These are phyloP conservation scores for Sicus ferrugineus DNA, from an alignment of 2,888 invertebrate genomes.

Conservation along the genomic window DNA sequence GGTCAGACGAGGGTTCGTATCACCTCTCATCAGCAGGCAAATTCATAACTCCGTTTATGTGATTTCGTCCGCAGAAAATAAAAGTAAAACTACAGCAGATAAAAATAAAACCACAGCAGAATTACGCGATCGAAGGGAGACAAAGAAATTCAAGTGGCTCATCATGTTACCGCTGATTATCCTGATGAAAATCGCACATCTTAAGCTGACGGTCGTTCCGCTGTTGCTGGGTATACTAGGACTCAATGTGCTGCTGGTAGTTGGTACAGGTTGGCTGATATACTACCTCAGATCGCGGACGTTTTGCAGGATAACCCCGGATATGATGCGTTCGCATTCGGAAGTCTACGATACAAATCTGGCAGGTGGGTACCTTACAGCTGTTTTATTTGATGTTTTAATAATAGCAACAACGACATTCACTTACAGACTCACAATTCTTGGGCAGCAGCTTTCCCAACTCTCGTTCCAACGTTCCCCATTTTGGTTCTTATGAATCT, in stretches of 20 bases:
- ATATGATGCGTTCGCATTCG: constrained; percentile 60
- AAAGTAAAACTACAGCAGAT: not conserved
- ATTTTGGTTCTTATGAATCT: constrained; percentile 54
- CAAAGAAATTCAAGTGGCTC: constrained; percentile 56
- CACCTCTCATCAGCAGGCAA: not conserved
- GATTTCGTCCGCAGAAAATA: too few relatives aligned
- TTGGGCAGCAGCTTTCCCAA: constrained; percentile 56
- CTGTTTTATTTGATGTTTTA: not conserved
- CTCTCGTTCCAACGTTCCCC: constrained; percentile 46
- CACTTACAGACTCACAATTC: constrained; percentile 57
- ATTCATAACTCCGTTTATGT: too few relatives aligned
- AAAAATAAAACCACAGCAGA: too few relatives aligned
- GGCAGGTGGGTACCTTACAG: constrained; percentile 44
- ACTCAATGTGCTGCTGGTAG: constrained; percentile 57
- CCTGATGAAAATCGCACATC: constrained; percentile 60
- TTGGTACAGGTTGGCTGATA: constrained; percentile 59
- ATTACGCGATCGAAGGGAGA: constrained; percentile 49
- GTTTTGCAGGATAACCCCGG: constrained; percentile 61
- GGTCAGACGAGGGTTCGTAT: constrained; percentile 51
- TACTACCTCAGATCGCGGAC: constrained; percentile 62
- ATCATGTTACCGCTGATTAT: constrained; percentile 60
- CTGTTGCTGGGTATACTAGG: constrained; percentile 56
- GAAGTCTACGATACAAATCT: constrained; percentile 61
- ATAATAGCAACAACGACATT: constrained; percentile 16
- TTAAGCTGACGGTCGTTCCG: constrained; percentile 58